These are phyloP conservation scores for Danionella cerebrum DNA, from an alignment of 2,113 vertebrate species.

Conservation along the genomic window DNA sequence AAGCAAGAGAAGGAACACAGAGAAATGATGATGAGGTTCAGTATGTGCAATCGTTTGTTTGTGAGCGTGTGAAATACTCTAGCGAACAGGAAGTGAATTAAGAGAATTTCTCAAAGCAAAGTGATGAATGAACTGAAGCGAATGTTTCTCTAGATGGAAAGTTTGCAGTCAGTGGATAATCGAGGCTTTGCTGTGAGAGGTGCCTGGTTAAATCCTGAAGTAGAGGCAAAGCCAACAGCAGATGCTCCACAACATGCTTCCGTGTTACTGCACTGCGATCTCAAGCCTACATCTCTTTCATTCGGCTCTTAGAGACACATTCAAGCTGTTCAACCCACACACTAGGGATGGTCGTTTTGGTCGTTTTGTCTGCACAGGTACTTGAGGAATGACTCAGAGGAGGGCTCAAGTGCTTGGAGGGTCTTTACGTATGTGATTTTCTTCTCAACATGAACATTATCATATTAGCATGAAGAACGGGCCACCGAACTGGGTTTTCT, in stretches of 20 bases:
- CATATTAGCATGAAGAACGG: background rate
- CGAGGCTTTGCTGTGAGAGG: conserved; percentile 27
- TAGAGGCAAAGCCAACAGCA: conserved; percentile 24
- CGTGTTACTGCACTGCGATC: conserved; percentile 18
- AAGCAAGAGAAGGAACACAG: conserved; percentile 44
- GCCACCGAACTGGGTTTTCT: background rate
- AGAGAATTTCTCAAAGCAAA: conserved; percentile 5
- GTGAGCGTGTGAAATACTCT: background rate
- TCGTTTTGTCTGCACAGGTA: background rate
- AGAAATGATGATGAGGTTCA: conserved; percentile 40
- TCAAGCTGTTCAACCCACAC: background rate
- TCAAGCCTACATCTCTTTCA: conserved; percentile 15
- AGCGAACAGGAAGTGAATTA: conserved; percentile 1
- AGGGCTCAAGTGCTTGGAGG: background rate
- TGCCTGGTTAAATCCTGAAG: conserved; percentile 26
- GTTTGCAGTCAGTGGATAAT: conserved; percentile 24
- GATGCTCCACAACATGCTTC: conserved; percentile 22
- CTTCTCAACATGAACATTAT: background rate
- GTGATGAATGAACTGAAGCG: conserved; percentile 23
- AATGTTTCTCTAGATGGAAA: conserved; percentile 16
- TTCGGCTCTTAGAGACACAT: background rate
- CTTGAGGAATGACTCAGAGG: background rate
- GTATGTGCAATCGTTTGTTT: conserved; percentile 14
- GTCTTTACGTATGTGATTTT: background rate
- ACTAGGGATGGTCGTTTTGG: background rate